Conservation (phyloP, 2,113 vertebrate species). For the Panthera tigris region DNA sequence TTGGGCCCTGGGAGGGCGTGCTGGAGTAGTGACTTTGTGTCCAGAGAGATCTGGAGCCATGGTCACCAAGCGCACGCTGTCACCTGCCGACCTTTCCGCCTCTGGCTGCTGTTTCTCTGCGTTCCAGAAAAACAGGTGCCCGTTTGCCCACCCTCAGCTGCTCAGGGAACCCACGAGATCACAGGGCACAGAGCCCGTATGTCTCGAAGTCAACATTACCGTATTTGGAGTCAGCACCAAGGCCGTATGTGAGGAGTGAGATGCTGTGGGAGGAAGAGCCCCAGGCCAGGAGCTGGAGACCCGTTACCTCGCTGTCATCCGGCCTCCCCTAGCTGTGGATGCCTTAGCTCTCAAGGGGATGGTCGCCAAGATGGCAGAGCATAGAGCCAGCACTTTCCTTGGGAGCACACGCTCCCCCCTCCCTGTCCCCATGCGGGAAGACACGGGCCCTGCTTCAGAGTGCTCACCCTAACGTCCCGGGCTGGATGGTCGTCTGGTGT, state of each 20-base stretch:
- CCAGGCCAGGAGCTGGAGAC: background rate
- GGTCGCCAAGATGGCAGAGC: background rate
- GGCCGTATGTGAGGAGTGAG: background rate
- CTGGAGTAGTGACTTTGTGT: background rate
- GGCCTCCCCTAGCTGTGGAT: fast-evolving
- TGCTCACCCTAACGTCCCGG: fast-evolving
- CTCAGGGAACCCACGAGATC: background rate
- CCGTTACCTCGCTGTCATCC: fast-evolving
- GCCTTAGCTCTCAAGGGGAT: background rate
- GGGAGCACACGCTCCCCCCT: fast-evolving
- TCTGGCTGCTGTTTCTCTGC: background rate
- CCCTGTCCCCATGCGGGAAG: fast-evolving
- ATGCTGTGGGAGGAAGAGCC: background rate
- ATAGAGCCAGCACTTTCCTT: background rate
- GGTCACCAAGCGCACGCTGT: background rate
- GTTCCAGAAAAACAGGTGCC: background rate
- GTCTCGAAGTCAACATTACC: background rate
- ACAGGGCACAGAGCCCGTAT: background rate
- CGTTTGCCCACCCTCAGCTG: background rate
- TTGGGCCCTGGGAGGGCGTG: background rate
- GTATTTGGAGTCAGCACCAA: background rate
- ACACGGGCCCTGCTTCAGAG: background rate
- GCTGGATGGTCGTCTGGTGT: background rate
- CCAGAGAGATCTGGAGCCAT: background rate
- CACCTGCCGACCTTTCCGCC: background rate